Base-by-base conservation (phyloP, 2,888 invertebrate genomes). In the Stomorhina lunata region DNA sequence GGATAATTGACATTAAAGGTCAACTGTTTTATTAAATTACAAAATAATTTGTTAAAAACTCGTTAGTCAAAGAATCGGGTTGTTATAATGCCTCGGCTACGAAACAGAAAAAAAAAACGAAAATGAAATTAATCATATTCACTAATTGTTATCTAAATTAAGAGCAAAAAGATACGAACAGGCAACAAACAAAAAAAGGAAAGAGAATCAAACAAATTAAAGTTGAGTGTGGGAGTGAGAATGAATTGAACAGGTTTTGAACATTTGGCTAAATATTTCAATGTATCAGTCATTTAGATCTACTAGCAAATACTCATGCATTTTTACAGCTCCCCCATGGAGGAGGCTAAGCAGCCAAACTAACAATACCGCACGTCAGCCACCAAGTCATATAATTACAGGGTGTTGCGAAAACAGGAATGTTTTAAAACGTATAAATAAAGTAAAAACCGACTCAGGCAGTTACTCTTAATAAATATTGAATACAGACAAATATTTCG, bases 11-110 rank as follows among this genome's bases (percentile, higher is more conserved):
- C 48, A 59, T 29, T 48, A 76, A 76, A 76, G 80, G 69, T 81
- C 71, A 81, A 71, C 32, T 59, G 50, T 81, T 72, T 78, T 68
- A 73, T 81, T 81, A 81, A 77, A 72, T 76, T 77, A 72, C 77
- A 68, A 81, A 61, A 66, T 77, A 77, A 81, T 81, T 81, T 66
- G 55, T 78, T 66, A 55, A 75, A 40, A 75, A 48, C 25, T 45
- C 55, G 20, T 48, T 22, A 29, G n/a, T n/a, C n/a, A 68, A 66
- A 15, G n/a, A 57, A 12, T 34, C 45, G 9, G 55, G 20, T 15
- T 34, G 37, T 15, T 37, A 55, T 63, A 66, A 57, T 20, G 7
- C 45, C 72, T 34, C 34, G 25, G 25, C 7, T 61, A 34, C 15
- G 7, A 48, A 68, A 53, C 4, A 59, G 3, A 32, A 34, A 9